Base-by-base conservation (phyloP, 2,888 invertebrate species). In the Calameuta idolon region DNA sequence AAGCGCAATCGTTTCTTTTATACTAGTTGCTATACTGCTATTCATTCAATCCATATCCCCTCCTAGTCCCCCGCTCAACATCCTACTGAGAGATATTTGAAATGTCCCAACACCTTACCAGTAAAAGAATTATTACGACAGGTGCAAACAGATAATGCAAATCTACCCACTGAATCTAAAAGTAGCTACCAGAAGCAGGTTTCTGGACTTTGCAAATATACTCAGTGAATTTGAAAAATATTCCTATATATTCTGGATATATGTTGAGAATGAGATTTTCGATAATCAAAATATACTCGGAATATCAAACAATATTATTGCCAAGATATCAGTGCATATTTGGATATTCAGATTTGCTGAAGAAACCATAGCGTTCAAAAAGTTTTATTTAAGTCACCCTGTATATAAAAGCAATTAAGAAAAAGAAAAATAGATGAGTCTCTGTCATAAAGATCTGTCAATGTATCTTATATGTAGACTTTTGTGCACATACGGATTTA, bases 1-100 rank as follows among this genome's bases (percentile, higher is more conserved):
- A 83, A 82, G 84, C 82, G 77, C 78, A 79, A 75, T 76, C 77
- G 81, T 78, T 81, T 83, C 85, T 86, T 80, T 87, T 83, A 85
- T 86, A 86, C 79, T 77, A 79, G 77, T 75, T 23, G 71, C 34
- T 71, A 12, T 5, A 31, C 71, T 34, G 71, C 73, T 80, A 78
- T 75, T 80, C 81, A 79, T 79, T 78, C 77, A 81, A 81, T 80
- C 80, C 79, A 11, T 76, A 80, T 81, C 84, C 85, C 85, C 82
- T 81, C 85, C 76, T 71, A 77, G 31, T 55, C 37, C 4, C 55
- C 23, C 23, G 55, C 23, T 23, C 55, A 23, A 55, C 55, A 2
- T 55, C 55, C 23, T 55, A 23, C 55, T 55, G 23, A 55, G 55
- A 55, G 55, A 9, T 23, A 55, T 55, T 55, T 55, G 55, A 55